Evolutionary conservation across 2,888 invertebrate genomes (phyloP).

Genomic region (Antitype chi): DNA sequence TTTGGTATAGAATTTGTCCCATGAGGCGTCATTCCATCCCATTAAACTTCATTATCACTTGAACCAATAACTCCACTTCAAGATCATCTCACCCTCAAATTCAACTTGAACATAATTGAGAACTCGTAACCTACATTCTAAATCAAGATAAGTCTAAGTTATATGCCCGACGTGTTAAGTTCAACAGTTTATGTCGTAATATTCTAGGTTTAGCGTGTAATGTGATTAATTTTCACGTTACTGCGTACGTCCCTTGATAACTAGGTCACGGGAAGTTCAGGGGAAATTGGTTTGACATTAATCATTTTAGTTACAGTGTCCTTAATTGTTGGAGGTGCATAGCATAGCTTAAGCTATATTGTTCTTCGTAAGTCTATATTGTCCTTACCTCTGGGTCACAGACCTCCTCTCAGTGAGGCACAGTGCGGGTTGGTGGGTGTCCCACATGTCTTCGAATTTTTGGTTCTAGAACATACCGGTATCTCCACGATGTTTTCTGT

Average conservation of each 20-base stretch:
- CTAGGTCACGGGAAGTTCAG: constrained; percentile 16
- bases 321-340: neutral
- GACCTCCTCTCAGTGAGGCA: neutral
- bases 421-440: neutral
- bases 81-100: neutral
- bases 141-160: constrained; percentile 35
- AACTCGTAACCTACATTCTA: constrained; percentile 11
- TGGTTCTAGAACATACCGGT: neutral
- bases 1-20: too few species aligned
- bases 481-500: neutral
- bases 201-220: constrained; percentile 35
- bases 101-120: constrained; percentile 6
- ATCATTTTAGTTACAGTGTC: neutral
- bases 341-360: neutral
- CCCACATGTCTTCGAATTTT: neutral
- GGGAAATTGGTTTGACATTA: constrained; percentile 5
- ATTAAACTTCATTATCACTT: neutral
- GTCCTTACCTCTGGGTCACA: neutral
- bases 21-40: too few species aligned
- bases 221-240: constrained; percentile 38
- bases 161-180: constrained; percentile 23
- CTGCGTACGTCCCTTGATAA: constrained; percentile 13
- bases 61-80: neutral
- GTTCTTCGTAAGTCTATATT: neutral
- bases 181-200: constrained; percentile 40